phyloP scores from a whole-genome alignment of 2,113 vertebrate genomes.

The Cheirogaleus medius region DNA sequence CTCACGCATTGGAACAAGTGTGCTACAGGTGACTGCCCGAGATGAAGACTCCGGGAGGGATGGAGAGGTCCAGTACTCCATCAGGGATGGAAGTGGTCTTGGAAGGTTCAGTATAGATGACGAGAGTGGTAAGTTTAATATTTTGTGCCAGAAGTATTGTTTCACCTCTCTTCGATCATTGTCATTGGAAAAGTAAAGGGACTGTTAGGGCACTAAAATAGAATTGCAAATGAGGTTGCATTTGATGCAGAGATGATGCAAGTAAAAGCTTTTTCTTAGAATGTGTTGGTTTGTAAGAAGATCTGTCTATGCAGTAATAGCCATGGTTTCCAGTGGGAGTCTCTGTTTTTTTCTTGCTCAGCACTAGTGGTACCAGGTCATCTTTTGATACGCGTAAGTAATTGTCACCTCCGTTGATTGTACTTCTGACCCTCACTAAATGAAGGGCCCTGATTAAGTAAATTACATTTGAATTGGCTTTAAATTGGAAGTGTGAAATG shows the following conservation, averaged over 20 bases:
- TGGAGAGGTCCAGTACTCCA: conserved; percentile 96
- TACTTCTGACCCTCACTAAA: conserved; percentile 64
- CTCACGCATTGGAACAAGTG: conserved; percentile 92
- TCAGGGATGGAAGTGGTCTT: conserved; percentile 95
- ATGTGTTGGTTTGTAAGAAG: neutral
- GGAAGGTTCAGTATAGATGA: conserved; percentile 96
- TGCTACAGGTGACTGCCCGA: conserved; percentile 91
- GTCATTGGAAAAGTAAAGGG: neutral
- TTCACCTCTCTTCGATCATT: neutral
- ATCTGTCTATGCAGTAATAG: neutral
- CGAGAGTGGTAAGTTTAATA: conserved; percentile 91
- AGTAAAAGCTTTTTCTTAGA: neutral
- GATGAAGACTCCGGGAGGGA: conserved; percentile 95
- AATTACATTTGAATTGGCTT: conserved; percentile 60
- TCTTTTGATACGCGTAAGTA: conserved; percentile 63
- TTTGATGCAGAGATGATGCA: neutral
- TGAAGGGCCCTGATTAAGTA: conserved; percentile 54
- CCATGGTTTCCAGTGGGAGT: neutral
- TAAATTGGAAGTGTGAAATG: conserved; percentile 72
- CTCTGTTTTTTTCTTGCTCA: neutral
- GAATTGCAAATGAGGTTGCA: neutral
- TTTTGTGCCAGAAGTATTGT: neutral
- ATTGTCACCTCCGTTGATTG: conserved; percentile 53
- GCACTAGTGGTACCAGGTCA: conserved; percentile 23
- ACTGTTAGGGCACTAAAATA: neutral